A percentile compares a stretch with the other conserved stretches of the same genome.
Conservation (phyloP, 2,797 vertebrate genomes). For the Scomberomorus guttatus region DNA sequence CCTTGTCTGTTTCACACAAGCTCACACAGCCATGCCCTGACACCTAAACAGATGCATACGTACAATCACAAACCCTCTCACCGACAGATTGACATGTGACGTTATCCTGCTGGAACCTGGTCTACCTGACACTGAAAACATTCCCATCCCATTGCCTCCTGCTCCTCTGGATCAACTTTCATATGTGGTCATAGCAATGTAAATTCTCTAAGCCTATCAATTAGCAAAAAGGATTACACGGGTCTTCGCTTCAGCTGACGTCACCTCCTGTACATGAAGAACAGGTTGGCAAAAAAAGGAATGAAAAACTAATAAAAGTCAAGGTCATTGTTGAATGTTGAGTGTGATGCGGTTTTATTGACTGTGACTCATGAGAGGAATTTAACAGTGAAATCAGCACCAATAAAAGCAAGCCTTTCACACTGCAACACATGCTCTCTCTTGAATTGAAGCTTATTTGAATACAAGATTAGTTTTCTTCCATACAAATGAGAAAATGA, state of each 20-base stretch:
- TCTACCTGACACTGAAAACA: conserved; percentile 78
- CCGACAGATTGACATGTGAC: conserved; percentile 81
- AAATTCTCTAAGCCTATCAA: conserved; percentile 79
- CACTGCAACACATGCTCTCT: conserved; percentile 16
- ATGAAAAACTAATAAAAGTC: conserved; percentile 55
- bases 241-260: conserved; percentile 55
- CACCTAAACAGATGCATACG: conserved; percentile 55
- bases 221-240: conserved; percentile 76
- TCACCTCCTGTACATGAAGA: conserved; percentile 38
- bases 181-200: conserved; percentile 72
- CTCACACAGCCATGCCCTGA: conserved; percentile 35
- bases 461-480: conserved; percentile 23
- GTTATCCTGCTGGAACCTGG: conserved; percentile 81
- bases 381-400: conserved; percentile 69
- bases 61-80: conserved; percentile 47
- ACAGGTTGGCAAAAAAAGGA: conserved; percentile 22
- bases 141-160: conserved; percentile 44
- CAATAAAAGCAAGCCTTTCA: conserved; percentile 48
- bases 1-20: conserved; percentile 54
- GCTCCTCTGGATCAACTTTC: conserved; percentile 85
- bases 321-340: conserved; percentile 48
- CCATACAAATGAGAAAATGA: neutral
- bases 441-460: conserved; percentile 19
- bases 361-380: conserved; percentile 68
- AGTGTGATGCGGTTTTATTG: conserved; percentile 49